Percentiles rank a stretch among this genome's conserved stretches.
Conservation (phyloP, 2,113 vertebrate genomes). For the Oreochromis spilurus region DNA sequence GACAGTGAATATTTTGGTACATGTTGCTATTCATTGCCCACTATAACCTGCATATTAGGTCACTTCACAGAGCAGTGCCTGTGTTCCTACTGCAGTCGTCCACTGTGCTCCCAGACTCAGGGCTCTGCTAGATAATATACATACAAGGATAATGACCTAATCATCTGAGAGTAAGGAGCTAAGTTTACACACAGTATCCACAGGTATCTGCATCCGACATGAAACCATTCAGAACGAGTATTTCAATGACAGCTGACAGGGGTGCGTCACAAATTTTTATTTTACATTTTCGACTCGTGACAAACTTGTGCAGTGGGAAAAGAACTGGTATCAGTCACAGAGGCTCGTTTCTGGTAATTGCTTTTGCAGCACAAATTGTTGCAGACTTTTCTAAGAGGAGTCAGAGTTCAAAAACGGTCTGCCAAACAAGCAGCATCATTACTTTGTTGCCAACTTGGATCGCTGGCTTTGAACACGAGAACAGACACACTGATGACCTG, state of each 20-base stretch:
- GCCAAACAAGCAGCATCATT: slow-evolving; percentile 20
- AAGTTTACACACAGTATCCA: neutral
- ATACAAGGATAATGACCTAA: neutral
- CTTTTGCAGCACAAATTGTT: slow-evolving; percentile 23
- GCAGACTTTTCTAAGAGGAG: slow-evolving; percentile 17
- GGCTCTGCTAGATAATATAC: neutral
- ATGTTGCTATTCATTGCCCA: slow-evolving; percentile 29
- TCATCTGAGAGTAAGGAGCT: neutral
- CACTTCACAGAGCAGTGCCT: slow-evolving; percentile 15
- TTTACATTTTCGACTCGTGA: neutral
- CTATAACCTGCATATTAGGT: slow-evolving; percentile 37
- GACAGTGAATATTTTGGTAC: slow-evolving; percentile 45
- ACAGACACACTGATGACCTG: neutral
- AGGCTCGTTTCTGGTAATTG: neutral
- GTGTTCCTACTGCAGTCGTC: slow-evolving; percentile 10
- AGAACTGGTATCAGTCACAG: neutral
- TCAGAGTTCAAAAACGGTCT: slow-evolving; percentile 38
- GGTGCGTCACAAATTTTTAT: neutral
- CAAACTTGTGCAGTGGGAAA: neutral
- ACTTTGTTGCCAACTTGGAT: slow-evolving; percentile 4
- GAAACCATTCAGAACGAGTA: neutral
- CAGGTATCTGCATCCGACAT: neutral
- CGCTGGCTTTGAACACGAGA: slow-evolving; percentile 19
- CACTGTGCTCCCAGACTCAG: neutral
- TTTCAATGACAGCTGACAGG: neutral